Percentiles rank a stretch among this genome's conserved stretches.
phyloP scores from a whole-genome alignment of 1,140 invertebrate species.

The Pseudomyrmex gracilis region DNA sequence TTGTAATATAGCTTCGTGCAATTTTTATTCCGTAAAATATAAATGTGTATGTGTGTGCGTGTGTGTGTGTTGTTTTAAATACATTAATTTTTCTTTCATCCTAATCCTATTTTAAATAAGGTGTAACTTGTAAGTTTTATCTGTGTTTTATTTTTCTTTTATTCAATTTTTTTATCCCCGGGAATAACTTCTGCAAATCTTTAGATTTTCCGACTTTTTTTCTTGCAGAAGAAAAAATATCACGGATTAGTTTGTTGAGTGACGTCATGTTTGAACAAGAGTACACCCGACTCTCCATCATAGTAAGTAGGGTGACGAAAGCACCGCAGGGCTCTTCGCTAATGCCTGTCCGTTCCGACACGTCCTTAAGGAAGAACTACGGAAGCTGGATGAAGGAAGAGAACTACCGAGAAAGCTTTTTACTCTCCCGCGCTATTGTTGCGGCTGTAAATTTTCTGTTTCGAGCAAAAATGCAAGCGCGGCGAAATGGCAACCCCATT shows the following conservation, averaged over 20 bases:
- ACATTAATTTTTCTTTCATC: too few species aligned
- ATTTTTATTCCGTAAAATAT: not conserved
- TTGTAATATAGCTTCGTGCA: not conserved
- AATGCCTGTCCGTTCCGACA: slow-evolving; percentile 41
- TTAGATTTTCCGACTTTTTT: not conserved
- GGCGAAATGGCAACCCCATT: slow-evolving; percentile 8
- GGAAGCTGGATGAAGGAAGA: slow-evolving; percentile 12
- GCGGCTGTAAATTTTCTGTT: slow-evolving; percentile 33
- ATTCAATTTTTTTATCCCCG: not conserved
- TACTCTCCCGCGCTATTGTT: not conserved
- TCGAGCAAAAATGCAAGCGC: not conserved
- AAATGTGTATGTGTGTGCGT: too few species aligned
- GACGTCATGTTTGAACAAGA: slow-evolving; percentile 35
- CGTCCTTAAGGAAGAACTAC: slow-evolving; percentile 33
- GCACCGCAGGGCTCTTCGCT: slow-evolving; percentile 33
- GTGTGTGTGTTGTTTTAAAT: too few species aligned
- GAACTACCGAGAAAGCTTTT: slow-evolving; percentile 27
- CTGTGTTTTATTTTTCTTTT: not conserved
- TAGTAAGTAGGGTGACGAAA: slow-evolving; percentile 53
- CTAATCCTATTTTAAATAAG: too few species aligned
- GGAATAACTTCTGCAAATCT: not conserved
- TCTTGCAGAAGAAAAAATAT: not conserved
- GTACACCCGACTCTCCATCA: slow-evolving; percentile 35
- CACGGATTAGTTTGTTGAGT: slow-evolving; percentile 35
- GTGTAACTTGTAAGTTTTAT: not conserved